phyloP scores from a whole-genome alignment of 2,797 vertebrate species.

The Novumbra hubbsi region DNA sequence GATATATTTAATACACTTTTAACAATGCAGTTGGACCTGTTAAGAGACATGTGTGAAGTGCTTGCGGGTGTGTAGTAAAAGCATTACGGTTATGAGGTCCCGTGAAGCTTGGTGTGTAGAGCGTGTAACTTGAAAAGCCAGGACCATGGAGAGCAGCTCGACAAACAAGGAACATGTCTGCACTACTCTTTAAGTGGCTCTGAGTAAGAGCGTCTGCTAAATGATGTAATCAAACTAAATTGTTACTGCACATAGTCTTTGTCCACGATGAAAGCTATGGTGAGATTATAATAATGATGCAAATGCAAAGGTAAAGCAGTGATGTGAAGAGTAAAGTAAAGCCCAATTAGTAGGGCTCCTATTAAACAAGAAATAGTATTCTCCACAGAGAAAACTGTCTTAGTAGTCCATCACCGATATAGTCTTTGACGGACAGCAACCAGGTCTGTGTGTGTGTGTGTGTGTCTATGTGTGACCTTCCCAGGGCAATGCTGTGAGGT shows the following conservation, averaged over 20 bases:
- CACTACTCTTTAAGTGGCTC: too few relatives aligned
- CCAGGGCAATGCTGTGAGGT: background rate
- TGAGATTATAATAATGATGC: background rate
- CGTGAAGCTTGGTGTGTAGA: too few relatives aligned
- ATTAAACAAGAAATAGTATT: slow-evolving; percentile 3
- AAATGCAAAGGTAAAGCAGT: background rate
- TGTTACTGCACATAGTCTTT: background rate
- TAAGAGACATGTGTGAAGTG: too few relatives aligned
- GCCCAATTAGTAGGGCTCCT: background rate
- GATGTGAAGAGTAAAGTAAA: background rate
- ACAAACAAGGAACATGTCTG: too few relatives aligned
- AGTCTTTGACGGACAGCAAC: background rate
- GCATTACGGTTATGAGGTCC: too few relatives aligned
- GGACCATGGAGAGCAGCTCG: too few relatives aligned
- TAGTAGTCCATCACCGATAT: slow-evolving; percentile 2
- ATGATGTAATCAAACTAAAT: background rate
- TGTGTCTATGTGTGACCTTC: background rate
- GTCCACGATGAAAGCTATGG: background rate
- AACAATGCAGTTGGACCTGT: too few relatives aligned
- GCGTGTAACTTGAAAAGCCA: too few relatives aligned
- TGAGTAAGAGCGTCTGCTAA: too few relatives aligned
- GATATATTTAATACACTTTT: too few relatives aligned
- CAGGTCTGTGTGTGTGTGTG: background rate
- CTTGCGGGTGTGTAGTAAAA: too few relatives aligned
- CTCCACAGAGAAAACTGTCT: background rate